Evolutionary conservation across 1,140 invertebrate species (phyloP), one percentile per base, ranked within the genome.

Genomic region (Anagrus nilaparvatae): DNA sequence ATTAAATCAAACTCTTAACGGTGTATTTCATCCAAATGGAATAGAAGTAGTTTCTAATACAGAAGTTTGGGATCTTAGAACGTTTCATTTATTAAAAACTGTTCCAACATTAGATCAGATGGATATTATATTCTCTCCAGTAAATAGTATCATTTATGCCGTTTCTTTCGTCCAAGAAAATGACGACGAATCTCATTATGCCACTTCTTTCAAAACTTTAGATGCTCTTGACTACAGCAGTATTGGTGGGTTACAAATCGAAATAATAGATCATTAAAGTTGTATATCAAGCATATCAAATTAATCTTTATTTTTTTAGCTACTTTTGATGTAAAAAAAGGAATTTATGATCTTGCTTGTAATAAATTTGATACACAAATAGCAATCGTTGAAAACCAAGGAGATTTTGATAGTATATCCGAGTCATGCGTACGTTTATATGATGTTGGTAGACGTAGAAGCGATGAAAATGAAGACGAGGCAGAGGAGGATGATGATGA

Each of bases 1-100:
- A 65, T 75, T 98, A 16, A 97, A 97, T 69, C 84, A 94, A 58
- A 82, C 82, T 25, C 76, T 96, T 16, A 96, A 88, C 58, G 96
- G 95, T 1, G 82, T 94, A 2, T 99, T 99, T 61, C 94, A 98
- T 78, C 94, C 95, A 1, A 95, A 93, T 62, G 94, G 93, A 0
- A 72, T 91, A 27, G 93, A 98, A 69, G 86, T 92, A 31, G 78
- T 87, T 44, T 83, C 84, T n/a, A 88, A 88, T 53, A 88, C 83
- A 2, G 84, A 89, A 72, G 82, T 95, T 25, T 99, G 95, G 95
- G 95, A 99, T 64, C 61, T 98, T 6, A 73, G 94, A 44, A 96
- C 91, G 10, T 97, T 92, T 66, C 88, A 95, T 62, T 67, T 99
- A 17, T 64, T 98, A 4, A 81, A 92, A 55, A 97, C 93, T 1